Evolutionary conservation across 2,797 vertebrate genomes (phyloP), one percentile per base, ranked within the genome.

Genomic region (Paramormyrops hopkinsi): DNA sequence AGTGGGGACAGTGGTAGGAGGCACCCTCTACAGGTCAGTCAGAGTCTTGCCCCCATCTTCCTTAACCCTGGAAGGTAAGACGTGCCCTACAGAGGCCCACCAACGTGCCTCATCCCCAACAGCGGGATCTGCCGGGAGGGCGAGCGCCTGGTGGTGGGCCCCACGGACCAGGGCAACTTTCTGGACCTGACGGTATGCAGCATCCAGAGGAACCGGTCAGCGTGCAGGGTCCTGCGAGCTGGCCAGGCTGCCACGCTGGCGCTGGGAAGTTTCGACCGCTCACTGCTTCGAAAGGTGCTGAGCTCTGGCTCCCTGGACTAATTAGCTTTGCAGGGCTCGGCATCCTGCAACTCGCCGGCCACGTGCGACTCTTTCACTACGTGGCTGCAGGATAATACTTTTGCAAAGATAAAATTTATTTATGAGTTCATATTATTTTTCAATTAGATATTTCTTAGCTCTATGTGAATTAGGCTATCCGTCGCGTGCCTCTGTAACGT

Each of bases 91-190:
- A 17, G 29, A 37, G 82, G 5, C 19, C 6, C 12, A 89, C 69
- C 65, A 73, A 79, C 41, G 44, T 19, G 19, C 37, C 37, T 44
- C 73, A 19, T n/a, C 79, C 37, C 14, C 12, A 89, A 11, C 94
- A 99, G 99, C 86, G 99, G 99, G 87, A 98, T 99, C 95, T 99
- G 99, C 92, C 96, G 97, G 84, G 99, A 99, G 92, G 99, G 99
- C 4, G 99, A 99, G 92, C 94, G 94, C 93, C 96, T 99, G 91
- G 97, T 98, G 48, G 98, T 99, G 2, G 99, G 99, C 76, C 99
- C 99, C 88, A 99, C 98, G 0, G 98, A 99, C 0, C 96, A 94
- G 0, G 98, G 99, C 48, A 94, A 96, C 90, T 99, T 99, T 94
- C 96, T 97, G 90, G 96, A 96, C 88, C 93, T 99, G 93, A 97